Evolutionary conservation across 2,113 vertebrate genomes (phyloP), one percentile per base, ranked within the genome.

Genomic region (Oncorhynchus tshawytscha): DNA sequence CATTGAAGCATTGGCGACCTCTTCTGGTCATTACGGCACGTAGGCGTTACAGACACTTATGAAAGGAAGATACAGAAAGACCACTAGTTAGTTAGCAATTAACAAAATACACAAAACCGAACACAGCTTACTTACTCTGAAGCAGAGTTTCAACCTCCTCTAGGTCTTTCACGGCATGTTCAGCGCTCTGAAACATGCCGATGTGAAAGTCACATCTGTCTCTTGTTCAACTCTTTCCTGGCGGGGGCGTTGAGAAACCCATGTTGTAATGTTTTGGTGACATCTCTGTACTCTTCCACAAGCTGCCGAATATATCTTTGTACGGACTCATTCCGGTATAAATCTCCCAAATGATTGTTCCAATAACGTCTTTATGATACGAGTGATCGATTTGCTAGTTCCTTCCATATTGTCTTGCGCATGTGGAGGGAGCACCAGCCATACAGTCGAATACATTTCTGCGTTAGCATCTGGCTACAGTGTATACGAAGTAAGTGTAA

Each of bases 101-200:
- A 45, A 45, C 8, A 31, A 18, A 34, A 39, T 8, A 68, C 7
- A 68, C 12, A 0, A 18, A 15, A 29, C 4, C 3, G 24, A 6
- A 25, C 15, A 24, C 4, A 25, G 29, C 24, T 12, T 29, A 7
- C 89, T 87, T 65, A 91, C 92, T 71, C 0, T 83, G 79, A 45
- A 91, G 67, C 6, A 91, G 77, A 3, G 88, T 80, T 0, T 59
- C 7, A 3, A 92, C 76, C 13, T 93, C 92, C 4, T 88, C 78
- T 0, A 87, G 85, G 7, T 94, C 91, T 59, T 77, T 76, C 11
- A 57, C 2, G 6, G 86, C 85, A 22, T 71, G 22, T 34, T 86
- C 31, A 3, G 80, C 67, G 1, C 48, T 76, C 2, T 70, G 57
- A 59, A 79, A 85, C 39, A 74, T 25, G 25, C 25, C 25, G 25